These are phyloP conservation scores for Pollimyrus isidori DNA, from an alignment of 2,113 vertebrate species.

Conservation along the genomic window DNA sequence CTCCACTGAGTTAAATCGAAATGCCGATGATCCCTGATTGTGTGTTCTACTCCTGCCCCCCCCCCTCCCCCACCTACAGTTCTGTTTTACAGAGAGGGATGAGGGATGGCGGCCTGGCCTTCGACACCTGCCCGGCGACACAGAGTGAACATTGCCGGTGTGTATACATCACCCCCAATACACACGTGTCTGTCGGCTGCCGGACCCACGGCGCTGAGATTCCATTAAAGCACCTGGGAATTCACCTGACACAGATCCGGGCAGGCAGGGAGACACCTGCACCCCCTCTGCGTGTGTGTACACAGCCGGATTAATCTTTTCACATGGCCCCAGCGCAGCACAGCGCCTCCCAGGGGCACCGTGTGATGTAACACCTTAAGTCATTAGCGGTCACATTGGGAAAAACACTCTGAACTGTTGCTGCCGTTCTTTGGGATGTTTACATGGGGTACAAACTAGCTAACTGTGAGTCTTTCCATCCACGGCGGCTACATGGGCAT, in stretches of 20 bases:
- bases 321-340: neutral
- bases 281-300: neutral
- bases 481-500: neutral
- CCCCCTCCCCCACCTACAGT: neutral
- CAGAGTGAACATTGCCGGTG: conserved; percentile 15
- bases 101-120: neutral
- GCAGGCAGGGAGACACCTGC: neutral
- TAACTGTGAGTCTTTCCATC: neutral
- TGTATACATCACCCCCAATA: conserved; percentile 31
- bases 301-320: neutral
- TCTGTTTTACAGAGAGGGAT: no score
- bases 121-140: conserved; percentile 7
- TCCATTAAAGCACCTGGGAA: neutral
- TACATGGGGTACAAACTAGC: neutral
- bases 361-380: neutral
- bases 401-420: neutral
- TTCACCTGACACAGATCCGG: neutral
- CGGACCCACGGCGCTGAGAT: neutral
- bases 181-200: no score
- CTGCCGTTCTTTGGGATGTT: neutral
- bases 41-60: neutral
- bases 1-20: neutral
- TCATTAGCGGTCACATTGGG: neutral
- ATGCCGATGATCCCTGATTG: neutral
- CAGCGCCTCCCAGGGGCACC: neutral